Conservation (phyloP, 2,888 invertebrate genomes). For the Eupithecia exiguata region DNA sequence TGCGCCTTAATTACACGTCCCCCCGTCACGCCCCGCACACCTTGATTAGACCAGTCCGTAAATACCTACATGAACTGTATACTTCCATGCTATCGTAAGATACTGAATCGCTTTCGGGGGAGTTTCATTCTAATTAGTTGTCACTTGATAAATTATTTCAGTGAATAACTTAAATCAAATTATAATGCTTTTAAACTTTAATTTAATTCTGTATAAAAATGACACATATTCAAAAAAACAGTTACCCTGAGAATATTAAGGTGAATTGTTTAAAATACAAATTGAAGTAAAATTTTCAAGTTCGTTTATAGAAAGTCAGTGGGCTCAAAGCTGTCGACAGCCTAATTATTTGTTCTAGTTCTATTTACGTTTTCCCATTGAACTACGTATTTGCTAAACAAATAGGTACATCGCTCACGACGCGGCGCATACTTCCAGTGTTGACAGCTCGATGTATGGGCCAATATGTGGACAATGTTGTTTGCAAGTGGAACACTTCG, state of each 20-base stretch:
- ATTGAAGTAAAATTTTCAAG: not conserved
- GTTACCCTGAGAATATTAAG: not conserved
- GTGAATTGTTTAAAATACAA: not conserved
- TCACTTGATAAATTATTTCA: not conserved
- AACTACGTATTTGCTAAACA: slow-evolving; percentile 19
- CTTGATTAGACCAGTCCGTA: slow-evolving; percentile 70
- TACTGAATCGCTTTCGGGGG: not conserved
- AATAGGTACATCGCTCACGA: slow-evolving; percentile 37
- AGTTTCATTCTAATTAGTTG: not conserved
- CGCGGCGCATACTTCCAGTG: slow-evolving; percentile 27
- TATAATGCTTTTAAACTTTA: not conserved
- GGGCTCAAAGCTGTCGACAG: not conserved
- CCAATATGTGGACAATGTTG: slow-evolving; percentile 39
- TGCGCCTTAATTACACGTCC: slow-evolving; percentile 71
- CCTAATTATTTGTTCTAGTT: slow-evolving; percentile 5
- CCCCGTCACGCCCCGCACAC: slow-evolving; percentile 53
- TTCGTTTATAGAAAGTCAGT: not conserved
- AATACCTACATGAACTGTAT: slow-evolving; percentile 19
- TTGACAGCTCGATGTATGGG: slow-evolving; percentile 40
- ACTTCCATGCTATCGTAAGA: not conserved
- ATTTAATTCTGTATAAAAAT: not conserved
- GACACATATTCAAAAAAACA: not conserved
- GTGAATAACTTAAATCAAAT: not conserved
- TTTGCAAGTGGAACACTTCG: slow-evolving; percentile 21
- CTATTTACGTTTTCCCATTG: slow-evolving; percentile 6